These are phyloP conservation scores for Stigmatopora argus DNA, from an alignment of 2,113 vertebrate species.

Conservation along the genomic window DNA sequence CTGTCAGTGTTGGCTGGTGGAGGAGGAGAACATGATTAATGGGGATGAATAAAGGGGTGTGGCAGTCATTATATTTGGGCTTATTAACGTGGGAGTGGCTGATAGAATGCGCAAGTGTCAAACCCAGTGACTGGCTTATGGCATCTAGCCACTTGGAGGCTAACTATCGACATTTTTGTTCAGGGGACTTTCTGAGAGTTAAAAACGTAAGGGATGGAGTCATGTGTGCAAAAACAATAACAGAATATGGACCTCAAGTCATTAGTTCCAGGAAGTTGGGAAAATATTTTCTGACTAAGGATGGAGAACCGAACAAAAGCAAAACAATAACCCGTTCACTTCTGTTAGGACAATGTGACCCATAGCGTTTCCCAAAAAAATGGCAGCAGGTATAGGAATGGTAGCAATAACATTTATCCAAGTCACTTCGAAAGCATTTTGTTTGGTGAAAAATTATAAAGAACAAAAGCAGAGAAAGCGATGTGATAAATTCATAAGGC, in stretches of 20 bases:
- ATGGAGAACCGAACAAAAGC: too few species aligned
- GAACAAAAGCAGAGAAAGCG: not conserved
- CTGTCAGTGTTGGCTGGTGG: conserved; percentile 27
- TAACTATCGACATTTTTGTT: not conserved
- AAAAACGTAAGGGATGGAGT: too few species aligned
- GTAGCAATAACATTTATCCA: too few species aligned
- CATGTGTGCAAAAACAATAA: too few species aligned
- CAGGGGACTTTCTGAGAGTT: too few species aligned
- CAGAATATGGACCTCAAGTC: too few species aligned
- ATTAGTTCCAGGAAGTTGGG: too few species aligned
- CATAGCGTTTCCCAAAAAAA: too few species aligned
- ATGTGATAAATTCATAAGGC: not conserved
- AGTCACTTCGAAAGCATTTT: not conserved
- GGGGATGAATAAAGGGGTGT: conserved; percentile 21
- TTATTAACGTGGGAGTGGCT: conserved; percentile 21
- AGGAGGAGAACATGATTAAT: conserved; percentile 32
- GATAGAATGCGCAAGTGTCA: not conserved
- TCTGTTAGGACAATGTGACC: too few species aligned
- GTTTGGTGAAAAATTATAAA: not conserved
- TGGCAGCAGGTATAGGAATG: too few species aligned
- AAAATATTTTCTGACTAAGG: too few species aligned
- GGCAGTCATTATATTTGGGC: conserved; percentile 17
- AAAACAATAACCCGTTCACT: too few species aligned
- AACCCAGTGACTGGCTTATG: not conserved
- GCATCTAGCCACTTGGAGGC: not conserved